These are phyloP conservation scores for Muscicapa adusta DNA, from an alignment of 2,113 vertebrate species.

Conservation along the genomic window DNA sequence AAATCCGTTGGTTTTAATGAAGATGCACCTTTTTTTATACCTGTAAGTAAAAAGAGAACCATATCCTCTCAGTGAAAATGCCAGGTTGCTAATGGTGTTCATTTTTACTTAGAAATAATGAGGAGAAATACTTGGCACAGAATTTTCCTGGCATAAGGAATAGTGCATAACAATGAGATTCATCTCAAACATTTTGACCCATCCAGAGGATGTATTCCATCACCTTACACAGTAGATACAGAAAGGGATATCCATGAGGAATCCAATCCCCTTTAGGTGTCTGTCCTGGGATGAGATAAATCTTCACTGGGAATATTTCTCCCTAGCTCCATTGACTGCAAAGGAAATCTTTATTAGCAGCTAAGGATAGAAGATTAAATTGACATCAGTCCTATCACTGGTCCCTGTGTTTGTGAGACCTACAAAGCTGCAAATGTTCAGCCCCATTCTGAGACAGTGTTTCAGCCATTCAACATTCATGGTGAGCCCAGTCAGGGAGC, in stretches of 20 bases:
- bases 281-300: background rate
- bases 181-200: background rate
- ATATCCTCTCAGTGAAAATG: conserved; percentile 1
- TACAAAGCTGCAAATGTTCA: background rate
- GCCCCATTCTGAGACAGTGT: background rate
- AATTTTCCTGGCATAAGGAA: background rate
- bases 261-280: background rate
- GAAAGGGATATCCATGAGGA: background rate
- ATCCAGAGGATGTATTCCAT: background rate
- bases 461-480: background rate
- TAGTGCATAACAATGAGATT: background rate
- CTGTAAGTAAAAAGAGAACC: background rate
- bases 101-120: conserved; percentile 22
- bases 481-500: background rate
- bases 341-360: background rate
- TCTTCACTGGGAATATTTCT: background rate
- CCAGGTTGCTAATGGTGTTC: background rate
- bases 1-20: background rate
- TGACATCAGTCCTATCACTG: background rate
- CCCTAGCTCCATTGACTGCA: background rate
- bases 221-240: background rate
- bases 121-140: background rate
- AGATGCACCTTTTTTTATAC: background rate
- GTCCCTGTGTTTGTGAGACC: background rate
- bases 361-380: background rate